These are phyloP conservation scores for Drosophila mimica DNA, from an alignment of 2,888 invertebrate species.

Conservation along the genomic window DNA sequence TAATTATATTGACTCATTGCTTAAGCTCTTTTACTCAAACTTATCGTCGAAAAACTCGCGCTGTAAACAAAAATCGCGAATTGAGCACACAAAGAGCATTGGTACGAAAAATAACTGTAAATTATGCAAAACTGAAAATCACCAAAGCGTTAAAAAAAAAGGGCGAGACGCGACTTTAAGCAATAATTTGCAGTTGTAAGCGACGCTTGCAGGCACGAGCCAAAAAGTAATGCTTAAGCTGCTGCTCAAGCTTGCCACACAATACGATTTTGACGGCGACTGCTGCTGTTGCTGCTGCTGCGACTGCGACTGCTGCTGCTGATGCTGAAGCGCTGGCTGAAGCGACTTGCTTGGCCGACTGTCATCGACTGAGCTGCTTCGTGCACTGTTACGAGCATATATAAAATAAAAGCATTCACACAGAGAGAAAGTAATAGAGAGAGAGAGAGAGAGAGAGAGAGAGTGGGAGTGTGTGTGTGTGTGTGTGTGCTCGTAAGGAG, in stretches of 20 bases:
- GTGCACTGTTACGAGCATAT: slow-evolving; percentile 37
- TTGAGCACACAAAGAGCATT: slow-evolving; percentile 18
- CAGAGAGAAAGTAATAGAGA: neutral
- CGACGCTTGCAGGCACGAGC: slow-evolving; percentile 24
- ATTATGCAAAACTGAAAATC: slow-evolving; percentile 26
- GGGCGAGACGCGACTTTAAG: slow-evolving; percentile 28
- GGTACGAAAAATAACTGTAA: slow-evolving; percentile 14
- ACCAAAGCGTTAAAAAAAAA: slow-evolving; percentile 18
- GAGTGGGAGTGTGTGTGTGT: neutral
- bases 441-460: slow-evolving; percentile 6
- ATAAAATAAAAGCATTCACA: slow-evolving; percentile 30
- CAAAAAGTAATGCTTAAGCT: slow-evolving; percentile 50
- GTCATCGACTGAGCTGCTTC: slow-evolving; percentile 82
- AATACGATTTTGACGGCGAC: slow-evolving; percentile 25
- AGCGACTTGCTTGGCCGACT: slow-evolving; percentile 84
- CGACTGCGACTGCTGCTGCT: slow-evolving; percentile 23
- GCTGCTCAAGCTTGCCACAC: slow-evolving; percentile 46
- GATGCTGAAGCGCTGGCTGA: slow-evolving; percentile 49
- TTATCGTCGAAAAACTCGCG: slow-evolving; percentile 20
- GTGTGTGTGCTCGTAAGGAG: slow-evolving; percentile 21
- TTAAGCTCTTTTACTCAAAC: slow-evolving; percentile 36
- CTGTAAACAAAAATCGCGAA: slow-evolving; percentile 15
- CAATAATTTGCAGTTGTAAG: slow-evolving; percentile 26
- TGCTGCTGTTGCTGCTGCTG: slow-evolving; percentile 15
- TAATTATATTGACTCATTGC: neutral